Conservation (phyloP, 2,797 vertebrate genomes). For the Pantherophis vulpinus region DNA sequence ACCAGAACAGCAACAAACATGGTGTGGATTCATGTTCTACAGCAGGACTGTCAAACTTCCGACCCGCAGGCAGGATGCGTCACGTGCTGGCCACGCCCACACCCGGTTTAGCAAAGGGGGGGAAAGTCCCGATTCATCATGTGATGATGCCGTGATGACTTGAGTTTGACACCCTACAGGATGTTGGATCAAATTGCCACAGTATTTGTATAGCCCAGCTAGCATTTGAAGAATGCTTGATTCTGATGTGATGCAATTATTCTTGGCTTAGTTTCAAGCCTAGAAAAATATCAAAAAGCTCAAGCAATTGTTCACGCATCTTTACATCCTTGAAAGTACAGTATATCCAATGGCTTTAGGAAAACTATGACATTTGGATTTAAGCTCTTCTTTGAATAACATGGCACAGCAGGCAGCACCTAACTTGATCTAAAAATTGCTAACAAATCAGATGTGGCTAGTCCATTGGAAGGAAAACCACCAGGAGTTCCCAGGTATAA, state of each 20-base stretch:
- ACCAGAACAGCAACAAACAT: not conserved
- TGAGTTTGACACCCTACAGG: not conserved
- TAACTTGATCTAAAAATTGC: not conserved
- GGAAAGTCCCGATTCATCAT: no score
- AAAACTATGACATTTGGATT: not conserved
- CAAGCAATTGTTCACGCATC: not conserved
- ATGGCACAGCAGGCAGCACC: not conserved
- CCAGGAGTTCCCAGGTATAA: not conserved
- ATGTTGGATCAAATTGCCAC: not conserved
- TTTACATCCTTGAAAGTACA: no score
- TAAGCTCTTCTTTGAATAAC: not conserved
- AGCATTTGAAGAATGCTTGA: not conserved
- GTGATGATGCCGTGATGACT: rapidly evolving
- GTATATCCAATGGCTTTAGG: not conserved
- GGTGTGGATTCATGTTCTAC: not conserved
- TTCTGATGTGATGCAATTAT: not conserved
- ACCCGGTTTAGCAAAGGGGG: no score
- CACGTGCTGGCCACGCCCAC: no score
- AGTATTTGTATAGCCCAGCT: not conserved
- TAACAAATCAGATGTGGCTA: not conserved
- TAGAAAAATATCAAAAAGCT: not conserved
- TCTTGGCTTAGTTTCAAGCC: not conserved
- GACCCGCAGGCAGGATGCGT: no score
- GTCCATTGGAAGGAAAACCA: not conserved
- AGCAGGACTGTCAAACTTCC: no score